These are phyloP conservation scores for Chelonus formosanus DNA, from an alignment of 2,888 invertebrate species.

Conservation along the genomic window DNA sequence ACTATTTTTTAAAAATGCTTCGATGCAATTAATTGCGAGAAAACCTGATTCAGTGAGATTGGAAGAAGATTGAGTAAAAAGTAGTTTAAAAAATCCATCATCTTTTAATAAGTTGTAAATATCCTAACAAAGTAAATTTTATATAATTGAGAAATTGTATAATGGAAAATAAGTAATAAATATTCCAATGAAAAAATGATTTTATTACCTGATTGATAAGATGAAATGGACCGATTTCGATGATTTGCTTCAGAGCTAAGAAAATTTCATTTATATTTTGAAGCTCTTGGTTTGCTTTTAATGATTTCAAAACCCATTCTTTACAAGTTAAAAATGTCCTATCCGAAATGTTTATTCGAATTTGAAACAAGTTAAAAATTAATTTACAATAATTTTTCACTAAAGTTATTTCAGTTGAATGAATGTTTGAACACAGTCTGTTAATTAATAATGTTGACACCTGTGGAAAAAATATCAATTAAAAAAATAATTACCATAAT, in stretches of 20 bases:
- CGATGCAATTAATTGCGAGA: slow-evolving; percentile 52
- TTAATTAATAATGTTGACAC: slow-evolving; percentile 48
- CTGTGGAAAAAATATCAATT: slow-evolving; percentile 42
- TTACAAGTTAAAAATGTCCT: slow-evolving; percentile 47
- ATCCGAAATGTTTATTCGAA: slow-evolving; percentile 46
- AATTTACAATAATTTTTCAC: slow-evolving; percentile 52
- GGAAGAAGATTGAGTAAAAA: slow-evolving; percentile 40
- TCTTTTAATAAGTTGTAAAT: slow-evolving; percentile 47
- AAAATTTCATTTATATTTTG: slow-evolving; percentile 44
- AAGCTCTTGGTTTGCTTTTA: slow-evolving; percentile 45
- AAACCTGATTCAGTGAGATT: slow-evolving; percentile 52
- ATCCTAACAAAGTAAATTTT: slow-evolving; percentile 45
- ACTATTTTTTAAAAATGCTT: slow-evolving; percentile 50
- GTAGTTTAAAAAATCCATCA: slow-evolving; percentile 44
- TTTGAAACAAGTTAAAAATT: slow-evolving; percentile 48
- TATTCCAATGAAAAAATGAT: too few relatives aligned
- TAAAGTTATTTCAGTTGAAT: slow-evolving; percentile 48
- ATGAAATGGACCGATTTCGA: slow-evolving; percentile 47
- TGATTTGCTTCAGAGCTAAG: slow-evolving; percentile 47
- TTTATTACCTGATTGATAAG: slow-evolving; percentile 46
- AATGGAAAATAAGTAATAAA: too few relatives aligned
- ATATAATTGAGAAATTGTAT: too few relatives aligned
- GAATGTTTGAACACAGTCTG: slow-evolving; percentile 49
- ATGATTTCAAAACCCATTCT: slow-evolving; percentile 51
- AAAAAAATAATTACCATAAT: neutral